A percentile compares a stretch with the other conserved stretches of the same genome.
Evolutionary conservation across 2,113 vertebrate genomes (phyloP).

Genomic region (Melospiza georgiana): DNA sequence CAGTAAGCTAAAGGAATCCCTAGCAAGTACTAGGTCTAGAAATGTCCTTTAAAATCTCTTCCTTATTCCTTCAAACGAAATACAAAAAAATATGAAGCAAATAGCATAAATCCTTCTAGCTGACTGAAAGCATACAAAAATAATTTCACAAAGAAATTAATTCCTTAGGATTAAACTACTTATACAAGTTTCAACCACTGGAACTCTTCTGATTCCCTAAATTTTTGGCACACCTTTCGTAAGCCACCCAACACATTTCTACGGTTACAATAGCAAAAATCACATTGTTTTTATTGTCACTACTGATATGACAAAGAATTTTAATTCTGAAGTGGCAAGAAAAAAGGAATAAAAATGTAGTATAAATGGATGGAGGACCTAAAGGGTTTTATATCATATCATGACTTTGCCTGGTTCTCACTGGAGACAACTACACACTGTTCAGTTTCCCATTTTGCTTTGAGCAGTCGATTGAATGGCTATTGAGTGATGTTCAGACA

Average conservation of each 20-base stretch:
- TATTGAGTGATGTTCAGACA: conserved; percentile 45
- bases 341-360: neutral
- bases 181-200: neutral
- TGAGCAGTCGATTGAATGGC: conserved; percentile 42
- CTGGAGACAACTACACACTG: neutral
- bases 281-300: neutral
- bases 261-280: neutral
- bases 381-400: neutral
- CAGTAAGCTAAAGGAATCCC: neutral
- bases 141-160: neutral
- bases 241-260: neutral
- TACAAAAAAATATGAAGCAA: no score
- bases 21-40: neutral
- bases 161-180: neutral
- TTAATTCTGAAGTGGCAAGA: neutral
- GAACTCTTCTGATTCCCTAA: neutral
- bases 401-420: conserved; percentile 1
- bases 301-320: neutral
- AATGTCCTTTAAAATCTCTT: neutral
- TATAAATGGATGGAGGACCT: neutral
- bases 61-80: neutral
- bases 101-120: neutral
- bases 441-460: conserved; percentile 36
- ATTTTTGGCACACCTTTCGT: neutral
- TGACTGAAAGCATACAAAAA: neutral